Evolutionary conservation across 2,797 vertebrate species (phyloP).

Genomic region (Hyperoplus immaculatus): DNA sequence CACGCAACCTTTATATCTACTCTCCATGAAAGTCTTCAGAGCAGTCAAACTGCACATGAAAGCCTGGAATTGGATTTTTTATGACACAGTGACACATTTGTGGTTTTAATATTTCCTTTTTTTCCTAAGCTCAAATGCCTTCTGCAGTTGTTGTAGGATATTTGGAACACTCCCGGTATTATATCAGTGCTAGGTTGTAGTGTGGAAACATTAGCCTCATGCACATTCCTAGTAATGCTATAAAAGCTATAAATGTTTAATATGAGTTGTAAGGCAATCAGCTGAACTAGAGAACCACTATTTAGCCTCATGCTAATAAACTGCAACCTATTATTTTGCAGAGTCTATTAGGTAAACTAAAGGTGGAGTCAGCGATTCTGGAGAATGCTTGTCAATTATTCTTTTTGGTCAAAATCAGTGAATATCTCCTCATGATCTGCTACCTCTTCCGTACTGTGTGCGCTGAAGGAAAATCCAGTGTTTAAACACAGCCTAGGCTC

Average conservation of each 20-base stretch:
- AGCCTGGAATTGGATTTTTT: conserved; percentile 34
- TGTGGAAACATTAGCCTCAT: conserved; percentile 4
- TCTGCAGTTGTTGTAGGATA: conserved; percentile 3
- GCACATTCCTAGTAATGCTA: not conserved
- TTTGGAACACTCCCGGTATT: not conserved
- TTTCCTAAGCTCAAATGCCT: conserved; percentile 1
- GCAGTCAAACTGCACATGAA: conserved; percentile 6
- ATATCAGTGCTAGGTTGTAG: not conserved
- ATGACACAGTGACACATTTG: conserved; percentile 32
- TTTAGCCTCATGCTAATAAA: not conserved
- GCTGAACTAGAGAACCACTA: not conserved
- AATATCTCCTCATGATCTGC: too few relatives aligned
- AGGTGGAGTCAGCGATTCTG: too few relatives aligned
- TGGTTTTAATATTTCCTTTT: conserved; percentile 34
- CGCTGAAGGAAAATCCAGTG: too few relatives aligned
- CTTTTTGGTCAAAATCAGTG: too few relatives aligned
- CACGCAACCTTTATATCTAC: conserved; percentile 13
- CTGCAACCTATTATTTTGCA: too few relatives aligned
- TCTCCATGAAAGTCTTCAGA: conserved; percentile 26
- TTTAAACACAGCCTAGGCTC: too few relatives aligned
- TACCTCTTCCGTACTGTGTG: too few relatives aligned
- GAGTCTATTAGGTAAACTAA: too few relatives aligned
- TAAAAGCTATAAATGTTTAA: not conserved
- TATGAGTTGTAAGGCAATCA: not conserved
- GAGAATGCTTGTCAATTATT: too few relatives aligned